Evolutionary conservation across 2,888 invertebrate species (phyloP).

Genomic region (Sipunculus nudus): DNA sequence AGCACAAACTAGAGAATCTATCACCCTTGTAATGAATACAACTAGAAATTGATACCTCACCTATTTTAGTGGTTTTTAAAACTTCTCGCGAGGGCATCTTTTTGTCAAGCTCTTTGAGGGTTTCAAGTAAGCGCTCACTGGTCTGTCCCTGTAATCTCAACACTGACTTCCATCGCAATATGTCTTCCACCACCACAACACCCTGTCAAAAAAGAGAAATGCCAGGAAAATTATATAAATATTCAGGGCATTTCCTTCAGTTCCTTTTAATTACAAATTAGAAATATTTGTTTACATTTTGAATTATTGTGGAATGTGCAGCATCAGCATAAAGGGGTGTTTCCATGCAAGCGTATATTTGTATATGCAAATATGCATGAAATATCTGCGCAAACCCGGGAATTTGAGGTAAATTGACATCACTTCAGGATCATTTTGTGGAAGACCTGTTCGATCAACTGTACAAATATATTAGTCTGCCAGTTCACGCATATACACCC

Average conservation of each 20-base stretch:
- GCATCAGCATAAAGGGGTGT: no score
- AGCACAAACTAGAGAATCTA: neutral
- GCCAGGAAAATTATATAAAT: neutral
- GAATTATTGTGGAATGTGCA: no score
- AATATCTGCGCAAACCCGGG: no score
- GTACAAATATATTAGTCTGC: no score
- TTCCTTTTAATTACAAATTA: no score
- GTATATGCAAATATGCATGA: no score
- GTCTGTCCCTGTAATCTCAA: conserved; percentile 48
- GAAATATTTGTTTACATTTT: no score
- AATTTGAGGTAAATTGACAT: no score
- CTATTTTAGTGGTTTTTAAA: conserved; percentile 55
- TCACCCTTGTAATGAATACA: neutral
- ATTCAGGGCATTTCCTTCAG: neutral
- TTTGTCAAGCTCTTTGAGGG: conserved; percentile 48
- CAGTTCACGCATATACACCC: no score
- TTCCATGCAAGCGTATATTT: no score
- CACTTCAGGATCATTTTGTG: no score
- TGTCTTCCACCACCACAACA: conserved; percentile 60
- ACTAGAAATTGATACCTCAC: conserved; percentile 27
- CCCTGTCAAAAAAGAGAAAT: conserved; percentile 43
- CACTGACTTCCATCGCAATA: conserved; percentile 48
- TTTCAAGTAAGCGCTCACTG: conserved; percentile 43
- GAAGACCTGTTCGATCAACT: no score
- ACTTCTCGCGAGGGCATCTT: conserved; percentile 57